Evolutionary conservation across 35 echinoderm and acorn worm species (phyloP).

Genomic region (Strongylocentrotus purpuratus): DNA sequence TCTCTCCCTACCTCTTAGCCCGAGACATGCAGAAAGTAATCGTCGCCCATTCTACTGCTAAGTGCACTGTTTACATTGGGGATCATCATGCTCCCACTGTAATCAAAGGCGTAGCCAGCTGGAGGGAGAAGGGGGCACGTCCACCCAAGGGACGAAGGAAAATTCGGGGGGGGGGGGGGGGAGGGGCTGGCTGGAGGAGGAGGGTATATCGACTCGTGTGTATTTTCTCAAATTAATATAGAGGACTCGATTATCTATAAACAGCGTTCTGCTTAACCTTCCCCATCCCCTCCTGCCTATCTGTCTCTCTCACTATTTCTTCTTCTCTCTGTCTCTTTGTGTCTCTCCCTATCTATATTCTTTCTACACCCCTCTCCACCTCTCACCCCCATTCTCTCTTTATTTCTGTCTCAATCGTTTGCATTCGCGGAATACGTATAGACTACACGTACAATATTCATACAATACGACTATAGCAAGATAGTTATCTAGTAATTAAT

Average conservation of each 20-base stretch:
- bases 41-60: background rate
- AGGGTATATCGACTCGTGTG: background rate
- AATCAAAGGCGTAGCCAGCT: background rate
- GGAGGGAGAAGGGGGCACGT: background rate
- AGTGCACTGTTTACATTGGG: slow-evolving; percentile 16
- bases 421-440: no score
- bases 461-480: no score
- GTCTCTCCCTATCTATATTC: no score
- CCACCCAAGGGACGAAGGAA: background rate
- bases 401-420: no score
- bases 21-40: background rate
- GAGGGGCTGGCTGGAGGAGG: background rate
- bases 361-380: no score
- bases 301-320: no score
- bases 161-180: background rate
- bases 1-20: background rate
- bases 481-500: no score
- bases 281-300: no score
- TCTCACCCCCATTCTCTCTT: no score
- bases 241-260: background rate
- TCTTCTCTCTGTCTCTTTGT: no score
- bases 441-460: no score
- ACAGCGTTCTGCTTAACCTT: no score
- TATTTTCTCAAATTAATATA: background rate
- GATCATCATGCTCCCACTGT: background rate